Conservation (phyloP, 2,888 invertebrate genomes). For the Mesorhabditis spiculigera region DNA sequence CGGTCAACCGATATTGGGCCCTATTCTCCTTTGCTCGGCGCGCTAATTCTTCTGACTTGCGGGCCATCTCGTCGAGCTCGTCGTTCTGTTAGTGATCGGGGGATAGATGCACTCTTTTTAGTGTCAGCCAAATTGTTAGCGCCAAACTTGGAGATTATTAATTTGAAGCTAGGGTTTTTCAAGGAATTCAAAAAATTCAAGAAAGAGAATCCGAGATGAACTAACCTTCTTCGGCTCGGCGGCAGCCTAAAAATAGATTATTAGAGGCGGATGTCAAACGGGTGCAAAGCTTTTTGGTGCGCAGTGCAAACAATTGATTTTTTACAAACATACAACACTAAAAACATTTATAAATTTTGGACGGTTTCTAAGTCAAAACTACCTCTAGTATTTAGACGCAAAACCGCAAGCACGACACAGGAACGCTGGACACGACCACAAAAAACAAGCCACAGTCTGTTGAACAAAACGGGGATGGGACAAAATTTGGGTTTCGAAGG, state of each 20-base stretch:
- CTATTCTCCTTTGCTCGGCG: conserved; percentile 38
- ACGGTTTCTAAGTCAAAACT: too few species aligned
- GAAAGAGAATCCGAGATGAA: conserved; percentile 16
- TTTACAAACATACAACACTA: conserved; percentile 6
- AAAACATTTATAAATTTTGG: too few species aligned
- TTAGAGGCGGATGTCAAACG: neutral
- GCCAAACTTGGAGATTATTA: too few species aligned
- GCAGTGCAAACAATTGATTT: conserved; percentile 34
- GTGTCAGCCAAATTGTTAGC: neutral
- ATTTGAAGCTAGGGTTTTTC: neutral
- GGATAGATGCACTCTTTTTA: neutral
- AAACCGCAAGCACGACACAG: conserved; percentile 57
- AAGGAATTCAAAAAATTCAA: conserved; percentile 8
- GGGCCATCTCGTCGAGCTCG: conserved; percentile 52
- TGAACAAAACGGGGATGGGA: too few species aligned
- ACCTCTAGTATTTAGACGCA: conserved; percentile 54
- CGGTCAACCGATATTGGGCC: conserved; percentile 40
- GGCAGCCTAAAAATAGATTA: conserved; percentile 41
- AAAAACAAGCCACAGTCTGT: too few species aligned
- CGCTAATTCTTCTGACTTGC: conserved; percentile 37
- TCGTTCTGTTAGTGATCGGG: conserved; percentile 31
- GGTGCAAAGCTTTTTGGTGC: neutral
- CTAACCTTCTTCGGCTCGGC: conserved; percentile 46
- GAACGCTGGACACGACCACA: conserved; percentile 36
- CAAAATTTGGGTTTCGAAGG: too few species aligned